Percentiles rank a stretch among this genome's conserved stretches.
phyloP scores from a whole-genome alignment of 2,888 invertebrate species.

The Odontomyia ornata region DNA sequence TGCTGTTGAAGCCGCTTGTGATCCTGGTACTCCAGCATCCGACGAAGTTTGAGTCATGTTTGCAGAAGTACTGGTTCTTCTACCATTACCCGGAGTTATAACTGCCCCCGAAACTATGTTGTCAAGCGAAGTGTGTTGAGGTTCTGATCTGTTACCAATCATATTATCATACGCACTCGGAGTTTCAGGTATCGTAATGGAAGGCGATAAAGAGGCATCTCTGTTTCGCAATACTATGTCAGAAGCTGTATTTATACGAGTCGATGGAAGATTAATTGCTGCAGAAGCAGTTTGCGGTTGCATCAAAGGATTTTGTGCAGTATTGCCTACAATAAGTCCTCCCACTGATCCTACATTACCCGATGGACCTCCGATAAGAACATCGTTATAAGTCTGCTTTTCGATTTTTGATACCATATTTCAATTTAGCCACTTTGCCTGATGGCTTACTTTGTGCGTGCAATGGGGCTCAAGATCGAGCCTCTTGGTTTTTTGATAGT shows the following conservation, averaged over 20 bases:
- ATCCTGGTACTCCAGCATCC: background rate
- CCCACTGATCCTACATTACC: background rate
- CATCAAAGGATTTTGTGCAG: background rate
- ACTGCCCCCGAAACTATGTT: background rate
- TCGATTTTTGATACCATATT: slow-evolving; percentile 41
- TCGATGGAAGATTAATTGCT: background rate
- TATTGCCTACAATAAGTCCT: background rate
- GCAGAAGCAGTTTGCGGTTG: background rate
- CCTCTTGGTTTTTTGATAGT: background rate
- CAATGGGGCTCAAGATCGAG: too few species aligned
- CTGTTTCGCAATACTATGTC: background rate
- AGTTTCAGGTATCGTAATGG: background rate
- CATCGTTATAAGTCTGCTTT: slow-evolving; percentile 26
- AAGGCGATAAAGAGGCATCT: background rate
- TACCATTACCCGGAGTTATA: background rate
- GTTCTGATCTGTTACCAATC: background rate
- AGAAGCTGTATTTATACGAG: background rate
- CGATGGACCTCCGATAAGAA: background rate
- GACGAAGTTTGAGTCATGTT: background rate
- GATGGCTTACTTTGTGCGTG: too few species aligned
- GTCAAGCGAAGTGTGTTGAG: background rate
- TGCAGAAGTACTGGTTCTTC: background rate
- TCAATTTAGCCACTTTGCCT: background rate
- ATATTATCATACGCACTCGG: background rate
- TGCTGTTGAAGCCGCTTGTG: background rate